Evolutionary conservation across 2,113 vertebrate genomes (phyloP).

Genomic region (Seriola dumerili): DNA sequence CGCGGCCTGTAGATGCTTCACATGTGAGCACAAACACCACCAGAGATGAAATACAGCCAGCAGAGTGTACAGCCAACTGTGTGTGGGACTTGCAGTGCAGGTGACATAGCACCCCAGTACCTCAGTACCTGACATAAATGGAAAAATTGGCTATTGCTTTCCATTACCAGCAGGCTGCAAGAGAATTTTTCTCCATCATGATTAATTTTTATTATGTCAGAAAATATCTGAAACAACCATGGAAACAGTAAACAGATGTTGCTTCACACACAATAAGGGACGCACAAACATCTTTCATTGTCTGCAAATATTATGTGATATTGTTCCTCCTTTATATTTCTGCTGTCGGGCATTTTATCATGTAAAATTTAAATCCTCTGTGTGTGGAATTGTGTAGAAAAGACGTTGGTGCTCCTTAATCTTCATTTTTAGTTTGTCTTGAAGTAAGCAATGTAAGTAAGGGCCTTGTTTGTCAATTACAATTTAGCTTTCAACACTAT

Average conservation of each 20-base stretch:
- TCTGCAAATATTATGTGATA: not conserved
- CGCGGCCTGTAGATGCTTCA: constrained; percentile 6
- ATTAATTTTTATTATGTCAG: not conserved
- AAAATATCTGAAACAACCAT: not conserved
- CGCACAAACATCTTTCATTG: not conserved
- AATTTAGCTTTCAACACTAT: too few species aligned
- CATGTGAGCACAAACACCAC: not conserved
- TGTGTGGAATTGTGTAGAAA: not conserved
- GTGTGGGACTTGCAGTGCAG: not conserved
- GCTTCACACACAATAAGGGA: not conserved
- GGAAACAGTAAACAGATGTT: not conserved
- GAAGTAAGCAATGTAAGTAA: too few species aligned
- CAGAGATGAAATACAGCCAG: constrained; percentile 5
- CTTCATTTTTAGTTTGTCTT: too few species aligned
- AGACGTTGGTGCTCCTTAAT: not conserved
- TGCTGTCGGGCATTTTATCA: not conserved
- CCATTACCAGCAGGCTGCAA: not conserved
- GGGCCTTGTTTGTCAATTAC: too few species aligned
- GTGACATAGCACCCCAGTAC: constrained; percentile 4
- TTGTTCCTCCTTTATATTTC: not conserved
- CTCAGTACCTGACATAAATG: not conserved
- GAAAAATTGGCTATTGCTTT: not conserved
- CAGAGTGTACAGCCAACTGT: constrained; percentile 26
- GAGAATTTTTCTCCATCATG: not conserved
- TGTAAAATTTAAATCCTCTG: not conserved